Base-by-base conservation (phyloP, 2,113 vertebrate genomes). In the Charadrius vociferus region DNA sequence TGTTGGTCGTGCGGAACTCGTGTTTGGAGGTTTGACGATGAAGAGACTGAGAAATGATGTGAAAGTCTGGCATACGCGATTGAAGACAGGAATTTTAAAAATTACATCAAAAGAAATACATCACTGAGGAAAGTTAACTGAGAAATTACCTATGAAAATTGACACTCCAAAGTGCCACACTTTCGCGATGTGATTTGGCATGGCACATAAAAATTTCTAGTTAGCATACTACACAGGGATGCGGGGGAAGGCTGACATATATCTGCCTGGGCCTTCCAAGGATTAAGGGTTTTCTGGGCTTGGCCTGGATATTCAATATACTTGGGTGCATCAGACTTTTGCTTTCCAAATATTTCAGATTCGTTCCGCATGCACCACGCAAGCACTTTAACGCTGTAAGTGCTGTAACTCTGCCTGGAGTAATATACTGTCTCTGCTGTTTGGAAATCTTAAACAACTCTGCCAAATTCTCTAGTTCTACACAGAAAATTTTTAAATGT, bases 21-120 rank as follows among this genome's bases (percentile, higher is more conserved):
- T 4, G 15, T 84, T 78, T 39, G 58, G 68, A 77, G 15, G 63
- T 10, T 50, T 3, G 13, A 55, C 18, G 84, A 78, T 41, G 56
- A 70, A 86, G 68, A 67, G 47, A 77, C 47, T 34, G 45, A 71
- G 65, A 91, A 86, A 68, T 10, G 34, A 89, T 17, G 56, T 43
- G 12, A 8, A 92, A 59, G 47, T 15, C 59, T 74, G 45, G 52
- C 59, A 34, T 3, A 37, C 0, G 0, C 0, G 1, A 32, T 2
- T 56, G 49, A 49, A 81, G 49, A 36, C 19, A 53, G 32, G 55
- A 27, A 45, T 45, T 72, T 39, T 4, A 74, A 81, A 78, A 89
- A 91, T 39, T 22, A 15, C 55, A 70, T 27, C 1, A 11, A 22
- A 34, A 27, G 6, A 45, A 77, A 93, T 47, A 56, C 13, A 90